These are phyloP conservation scores for Atta texana DNA, from an alignment of 1,140 invertebrate species.

Conservation along the genomic window DNA sequence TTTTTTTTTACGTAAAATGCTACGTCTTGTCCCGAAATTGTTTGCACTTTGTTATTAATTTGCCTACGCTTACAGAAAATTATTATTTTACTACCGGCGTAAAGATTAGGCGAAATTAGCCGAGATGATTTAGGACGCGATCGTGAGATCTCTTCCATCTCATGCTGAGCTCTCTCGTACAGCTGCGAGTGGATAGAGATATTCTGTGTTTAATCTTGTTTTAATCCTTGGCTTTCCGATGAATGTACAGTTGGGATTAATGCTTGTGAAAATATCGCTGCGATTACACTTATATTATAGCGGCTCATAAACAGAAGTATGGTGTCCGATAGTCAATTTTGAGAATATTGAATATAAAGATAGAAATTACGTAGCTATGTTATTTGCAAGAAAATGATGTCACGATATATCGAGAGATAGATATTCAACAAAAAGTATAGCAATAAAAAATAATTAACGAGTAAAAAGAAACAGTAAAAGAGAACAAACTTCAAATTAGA, in stretches of 20 bases:
- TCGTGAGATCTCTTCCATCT: slow-evolving; percentile 68
- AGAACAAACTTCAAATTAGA: background rate
- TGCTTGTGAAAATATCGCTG: slow-evolving; percentile 59
- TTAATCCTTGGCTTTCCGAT: slow-evolving; percentile 65
- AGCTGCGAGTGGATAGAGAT: slow-evolving; percentile 59
- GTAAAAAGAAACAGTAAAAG: background rate
- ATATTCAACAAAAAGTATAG: background rate
- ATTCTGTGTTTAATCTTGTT: slow-evolving; percentile 66
- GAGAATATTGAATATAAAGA: background rate
- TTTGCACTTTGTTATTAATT: slow-evolving; percentile 69
- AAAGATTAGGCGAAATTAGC: slow-evolving; percentile 81
- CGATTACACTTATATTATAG: slow-evolving; percentile 53
- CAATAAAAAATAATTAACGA: background rate
- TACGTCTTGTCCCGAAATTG: background rate
- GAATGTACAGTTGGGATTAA: slow-evolving; percentile 63
- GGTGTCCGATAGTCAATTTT: slow-evolving; percentile 1
- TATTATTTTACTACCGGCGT: slow-evolving; percentile 78
- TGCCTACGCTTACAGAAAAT: slow-evolving; percentile 65
- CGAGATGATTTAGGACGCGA: slow-evolving; percentile 74
- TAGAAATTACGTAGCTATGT: background rate
- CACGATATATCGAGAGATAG: slow-evolving; percentile 18
- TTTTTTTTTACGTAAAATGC: background rate
- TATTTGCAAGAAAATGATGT: background rate
- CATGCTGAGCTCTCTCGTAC: slow-evolving; percentile 42
- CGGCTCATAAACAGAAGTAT: slow-evolving; percentile 50